Percentiles rank a stretch among this genome's conserved stretches.
These are phyloP conservation scores for Drosophila carrolli DNA, from an alignment of 1,140 invertebrate species.

Conservation along the genomic window DNA sequence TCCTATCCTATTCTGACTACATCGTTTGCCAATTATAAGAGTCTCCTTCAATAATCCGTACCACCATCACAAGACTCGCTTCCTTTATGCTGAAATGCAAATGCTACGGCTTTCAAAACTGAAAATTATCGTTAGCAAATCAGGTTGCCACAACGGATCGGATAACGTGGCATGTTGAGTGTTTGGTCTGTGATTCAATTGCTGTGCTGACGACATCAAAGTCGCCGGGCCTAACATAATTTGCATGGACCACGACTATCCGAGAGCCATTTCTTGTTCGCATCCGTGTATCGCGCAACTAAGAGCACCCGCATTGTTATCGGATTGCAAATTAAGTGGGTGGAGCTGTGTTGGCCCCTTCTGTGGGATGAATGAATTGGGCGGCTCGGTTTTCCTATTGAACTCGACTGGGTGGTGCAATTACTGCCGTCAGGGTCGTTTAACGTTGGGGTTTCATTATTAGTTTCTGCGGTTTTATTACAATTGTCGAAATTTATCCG, in stretches of 20 bases:
- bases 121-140: slow-evolving; percentile 73
- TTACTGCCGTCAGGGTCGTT: neutral
- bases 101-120: slow-evolving; percentile 51
- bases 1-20: too few relatives aligned
- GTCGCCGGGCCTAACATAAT: slow-evolving; percentile 58
- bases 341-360: neutral
- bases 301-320: slow-evolving; percentile 63
- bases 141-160: slow-evolving; percentile 60
- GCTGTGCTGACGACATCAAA: slow-evolving; percentile 50
- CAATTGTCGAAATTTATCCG: slow-evolving; percentile 46
- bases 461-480: slow-evolving; percentile 72
- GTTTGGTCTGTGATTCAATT: slow-evolving; percentile 64
- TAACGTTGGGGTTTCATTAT: slow-evolving; percentile 55
- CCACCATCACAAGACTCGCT: too few relatives aligned
- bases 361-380: neutral
- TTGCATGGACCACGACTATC: slow-evolving; percentile 53
- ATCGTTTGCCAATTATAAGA: slow-evolving; percentile 1
- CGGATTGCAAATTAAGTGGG: slow-evolving; percentile 34
- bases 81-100: slow-evolving; percentile 34
- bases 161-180: slow-evolving; percentile 37
- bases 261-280: slow-evolving; percentile 37
- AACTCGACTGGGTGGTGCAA: neutral
- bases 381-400: neutral
- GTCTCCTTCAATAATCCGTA: neutral
- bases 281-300: slow-evolving; percentile 18